Evolutionary conservation across 2,113 vertebrate species (phyloP).

Genomic region (Crotalus horridus): DNA sequence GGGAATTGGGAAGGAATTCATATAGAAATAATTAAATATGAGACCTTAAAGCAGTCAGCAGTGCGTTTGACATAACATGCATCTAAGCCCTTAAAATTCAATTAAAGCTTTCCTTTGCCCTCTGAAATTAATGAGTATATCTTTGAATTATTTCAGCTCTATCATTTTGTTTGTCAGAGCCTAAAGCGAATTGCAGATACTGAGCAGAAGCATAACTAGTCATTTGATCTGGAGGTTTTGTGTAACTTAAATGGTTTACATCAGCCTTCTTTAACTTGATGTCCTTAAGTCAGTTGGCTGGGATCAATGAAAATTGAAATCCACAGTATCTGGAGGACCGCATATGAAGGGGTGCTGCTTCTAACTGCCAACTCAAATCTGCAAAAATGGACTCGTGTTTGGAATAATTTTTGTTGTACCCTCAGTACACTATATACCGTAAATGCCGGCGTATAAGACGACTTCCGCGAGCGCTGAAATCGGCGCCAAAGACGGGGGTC

Average conservation of each 20-base stretch:
- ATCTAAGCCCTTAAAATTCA: not conserved
- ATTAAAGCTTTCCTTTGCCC: constrained; percentile 6
- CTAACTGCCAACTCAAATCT: constrained; percentile 16
- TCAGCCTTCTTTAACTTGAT: constrained; percentile 33
- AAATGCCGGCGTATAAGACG: too few relatives aligned
- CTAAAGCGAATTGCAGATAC: accelerated
- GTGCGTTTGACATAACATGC: not conserved
- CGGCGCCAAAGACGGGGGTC: too few relatives aligned
- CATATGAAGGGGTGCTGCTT: constrained; percentile 13
- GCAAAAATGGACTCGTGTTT: constrained; percentile 5
- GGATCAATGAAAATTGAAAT: not conserved
- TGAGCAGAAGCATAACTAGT: accelerated
- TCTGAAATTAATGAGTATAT: not conserved
- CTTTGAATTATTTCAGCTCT: not conserved
- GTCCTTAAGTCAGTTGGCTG: not conserved
- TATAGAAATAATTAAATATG: not conserved
- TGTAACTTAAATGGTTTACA: constrained; percentile 38
- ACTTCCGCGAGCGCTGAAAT: too few relatives aligned
- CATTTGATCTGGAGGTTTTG: not conserved
- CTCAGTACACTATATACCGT: not conserved
- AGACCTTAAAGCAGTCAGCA: not conserved
- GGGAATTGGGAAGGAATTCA: not conserved
- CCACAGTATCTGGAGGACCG: not conserved
- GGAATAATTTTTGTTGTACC: constrained; percentile 32
- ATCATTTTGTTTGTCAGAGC: not conserved